Percentiles rank a stretch among this genome's conserved stretches.
Evolutionary conservation across 2,888 invertebrate genomes (phyloP).

Genomic region (Leptinotarsa juncta): DNA sequence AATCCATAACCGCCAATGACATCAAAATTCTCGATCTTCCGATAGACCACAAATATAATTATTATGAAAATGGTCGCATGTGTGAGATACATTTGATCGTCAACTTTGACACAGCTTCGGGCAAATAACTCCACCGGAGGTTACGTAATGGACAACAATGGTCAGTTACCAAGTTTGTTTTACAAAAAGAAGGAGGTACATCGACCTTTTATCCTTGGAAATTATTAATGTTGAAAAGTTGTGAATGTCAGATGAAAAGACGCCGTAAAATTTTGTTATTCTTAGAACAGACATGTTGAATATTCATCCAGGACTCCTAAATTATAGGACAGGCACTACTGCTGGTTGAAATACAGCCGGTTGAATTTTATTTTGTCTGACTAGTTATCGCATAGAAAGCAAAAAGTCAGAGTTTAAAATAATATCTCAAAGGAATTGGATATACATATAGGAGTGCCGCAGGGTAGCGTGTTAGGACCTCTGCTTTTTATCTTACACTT

Average conservation of each 20-base stretch:
- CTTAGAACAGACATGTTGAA: no score
- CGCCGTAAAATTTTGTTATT: no score
- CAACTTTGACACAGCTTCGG: constrained; percentile 16
- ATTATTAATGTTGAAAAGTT: background rate
- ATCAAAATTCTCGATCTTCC: constrained; percentile 26
- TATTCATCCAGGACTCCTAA: no score
- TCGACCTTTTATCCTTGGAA: background rate
- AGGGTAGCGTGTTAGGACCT: no score
- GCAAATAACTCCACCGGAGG: constrained; percentile 10
- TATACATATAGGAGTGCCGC: no score
- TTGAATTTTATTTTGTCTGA: no score
- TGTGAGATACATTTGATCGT: constrained; percentile 12
- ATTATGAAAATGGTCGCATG: constrained; percentile 31
- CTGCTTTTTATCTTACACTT: no score
- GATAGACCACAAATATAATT: constrained; percentile 13
- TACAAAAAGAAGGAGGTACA: background rate
- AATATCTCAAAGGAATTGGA: no score
- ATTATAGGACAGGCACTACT: no score
- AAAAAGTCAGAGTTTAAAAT: no score
- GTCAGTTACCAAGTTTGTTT: background rate
- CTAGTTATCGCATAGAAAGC: no score
- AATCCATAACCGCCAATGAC: constrained; percentile 27
- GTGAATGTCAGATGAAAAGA: background rate
- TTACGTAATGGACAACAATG: constrained; percentile 1
- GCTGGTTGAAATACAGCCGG: no score